Evolutionary conservation across 2,113 vertebrate genomes (phyloP), one percentile per base, ranked within the genome.

Genomic region (Fulica atra): DNA sequence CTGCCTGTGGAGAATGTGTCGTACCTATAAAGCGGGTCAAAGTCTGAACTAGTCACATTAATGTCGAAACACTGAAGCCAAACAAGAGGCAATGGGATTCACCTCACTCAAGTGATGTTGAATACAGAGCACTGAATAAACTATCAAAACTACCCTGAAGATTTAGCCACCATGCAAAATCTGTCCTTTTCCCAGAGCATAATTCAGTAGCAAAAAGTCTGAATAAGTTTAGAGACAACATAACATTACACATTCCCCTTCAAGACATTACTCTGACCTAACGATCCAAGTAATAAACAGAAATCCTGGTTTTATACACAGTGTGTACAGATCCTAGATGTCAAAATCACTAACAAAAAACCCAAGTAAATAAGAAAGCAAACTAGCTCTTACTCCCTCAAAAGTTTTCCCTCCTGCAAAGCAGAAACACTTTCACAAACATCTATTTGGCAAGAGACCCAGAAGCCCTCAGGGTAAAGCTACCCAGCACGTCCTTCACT

Each of bases 61-160:
- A 76, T 0, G 0, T 29, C 36, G 66, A 90, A 90, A 70, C 73
- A 88, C 16, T 19, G 42, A 42, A 64, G 31, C 13, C 46, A 79
- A 33, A 48, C 1, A 1, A 85, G 51, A 74, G 23, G 48, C 0
- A 0, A 68, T 15, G 28, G 13, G 5, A 81, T 59, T 89, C n/a
- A 87, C 36, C 36, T 64, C 26, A 7, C 13, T 24, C 18, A 71
- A 70, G 28, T 35, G 17, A 89, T 11, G 10, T 0, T 68, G 42
- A 91, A 71, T 26, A 36, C 17, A 54, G 73, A 80, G 44, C 21
- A 92, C 10, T 25, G 7, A 81, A 92, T 54, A 57, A 91, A 83
- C 17, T 33, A n/a, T 15, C 50, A 28, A 35, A 83, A 65, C 35
- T 20, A 46, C 14, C 1, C 0, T 20, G 44, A 69, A 59, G 3